phyloP scores from a whole-genome alignment of 2,797 vertebrate species.

The Octomys mimax region DNA sequence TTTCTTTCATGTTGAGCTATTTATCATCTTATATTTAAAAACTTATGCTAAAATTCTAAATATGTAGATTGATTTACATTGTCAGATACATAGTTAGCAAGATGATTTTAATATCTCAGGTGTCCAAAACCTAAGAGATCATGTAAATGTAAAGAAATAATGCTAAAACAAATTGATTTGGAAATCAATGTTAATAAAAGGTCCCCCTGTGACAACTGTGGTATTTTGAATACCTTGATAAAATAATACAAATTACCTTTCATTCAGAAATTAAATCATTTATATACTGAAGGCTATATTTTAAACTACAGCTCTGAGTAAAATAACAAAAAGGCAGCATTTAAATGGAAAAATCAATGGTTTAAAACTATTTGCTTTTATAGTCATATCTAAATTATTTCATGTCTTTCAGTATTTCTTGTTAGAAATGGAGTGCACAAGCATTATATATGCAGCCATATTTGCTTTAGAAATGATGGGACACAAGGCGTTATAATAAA shows the following conservation, averaged over 20 bases:
- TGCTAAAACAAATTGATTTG: neutral
- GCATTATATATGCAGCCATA: neutral
- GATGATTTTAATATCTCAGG: neutral
- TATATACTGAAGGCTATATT: neutral
- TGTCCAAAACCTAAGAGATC: neutral
- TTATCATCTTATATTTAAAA: slow-evolving; percentile 6
- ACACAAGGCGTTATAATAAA: neutral
- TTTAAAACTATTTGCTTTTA: neutral
- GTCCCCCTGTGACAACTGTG: neutral
- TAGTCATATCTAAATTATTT: neutral
- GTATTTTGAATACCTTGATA: neutral
- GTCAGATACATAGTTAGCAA: neutral
- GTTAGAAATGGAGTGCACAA: neutral
- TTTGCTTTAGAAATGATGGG: slow-evolving; percentile 35
- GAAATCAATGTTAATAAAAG: slow-evolving; percentile 36
- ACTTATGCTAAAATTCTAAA: neutral
- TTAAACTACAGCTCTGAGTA: neutral
- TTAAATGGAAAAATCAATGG: neutral
- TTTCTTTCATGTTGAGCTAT: neutral
- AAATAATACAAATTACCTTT: neutral
- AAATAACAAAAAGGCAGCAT: slow-evolving; percentile 5
- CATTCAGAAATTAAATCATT: slow-evolving; percentile 11
- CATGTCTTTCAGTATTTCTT: neutral
- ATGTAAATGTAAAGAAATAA: neutral
- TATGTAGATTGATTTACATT: neutral